A percentile compares a stretch with the other conserved stretches of the same genome.
Conservation (phyloP, 2,797 vertebrate species). For the Hydrolagus colliei region DNA sequence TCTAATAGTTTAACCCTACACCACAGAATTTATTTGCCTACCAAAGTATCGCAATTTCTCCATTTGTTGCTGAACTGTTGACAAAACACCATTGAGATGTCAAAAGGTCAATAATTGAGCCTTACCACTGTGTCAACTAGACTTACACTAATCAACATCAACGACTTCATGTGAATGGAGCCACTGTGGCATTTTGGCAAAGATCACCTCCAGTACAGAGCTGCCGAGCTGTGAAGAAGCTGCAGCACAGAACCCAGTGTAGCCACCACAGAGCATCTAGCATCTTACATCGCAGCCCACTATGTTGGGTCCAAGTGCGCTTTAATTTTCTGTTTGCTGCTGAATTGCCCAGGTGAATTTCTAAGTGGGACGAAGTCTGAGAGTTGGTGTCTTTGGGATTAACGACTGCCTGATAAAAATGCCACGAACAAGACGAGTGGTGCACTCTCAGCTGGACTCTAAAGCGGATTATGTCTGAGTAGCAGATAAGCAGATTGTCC, state of each 20-base stretch:
- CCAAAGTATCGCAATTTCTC: not conserved
- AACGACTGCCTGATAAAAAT: slow-evolving; percentile 76
- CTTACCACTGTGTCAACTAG: not conserved
- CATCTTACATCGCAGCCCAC: too few species aligned
- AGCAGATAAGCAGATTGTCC: slow-evolving; percentile 87
- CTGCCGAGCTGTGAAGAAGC: slow-evolving; percentile 8
- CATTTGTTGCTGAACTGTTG: not conserved
- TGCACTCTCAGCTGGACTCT: slow-evolving; percentile 62
- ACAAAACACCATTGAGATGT: not conserved
- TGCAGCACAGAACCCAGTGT: not conserved
- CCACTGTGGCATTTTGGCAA: not conserved
- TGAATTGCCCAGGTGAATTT: not conserved
- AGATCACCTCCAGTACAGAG: not conserved
- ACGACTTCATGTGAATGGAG: not conserved
- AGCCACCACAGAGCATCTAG: not conserved
- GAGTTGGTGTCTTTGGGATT: slow-evolving; percentile 37
- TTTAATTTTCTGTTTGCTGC: not conserved
- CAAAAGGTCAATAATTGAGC: slow-evolving; percentile 8
- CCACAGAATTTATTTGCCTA: not conserved
- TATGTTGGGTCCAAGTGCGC: not conserved
- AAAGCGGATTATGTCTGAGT: slow-evolving; percentile 87
- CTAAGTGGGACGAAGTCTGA: not conserved
- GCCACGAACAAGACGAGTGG: slow-evolving; percentile 80
- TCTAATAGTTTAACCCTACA: not conserved
- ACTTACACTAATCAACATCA: not conserved